Base-by-base conservation (phyloP, 1,140 invertebrate species). In the Trigoniulus corallinus region DNA sequence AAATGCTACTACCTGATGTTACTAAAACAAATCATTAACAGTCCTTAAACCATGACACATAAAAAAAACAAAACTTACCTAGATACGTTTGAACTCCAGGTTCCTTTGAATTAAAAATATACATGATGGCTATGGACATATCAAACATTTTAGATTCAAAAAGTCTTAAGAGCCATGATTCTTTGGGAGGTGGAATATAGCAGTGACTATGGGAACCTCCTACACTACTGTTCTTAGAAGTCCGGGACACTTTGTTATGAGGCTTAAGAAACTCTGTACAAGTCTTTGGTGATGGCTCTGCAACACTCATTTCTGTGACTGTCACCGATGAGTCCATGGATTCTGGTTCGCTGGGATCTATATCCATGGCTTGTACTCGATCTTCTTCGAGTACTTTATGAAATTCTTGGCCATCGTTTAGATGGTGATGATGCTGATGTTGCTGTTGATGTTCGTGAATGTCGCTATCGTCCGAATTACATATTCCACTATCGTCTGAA, bases 31-130 rank as follows among this genome's bases (percentile, higher is more conserved):
- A n/a, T n/a, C n/a, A n/a, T n/a, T n/a, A n/a, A n/a, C n/a, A n/a
- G n/a, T n/a, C n/a, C n/a, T n/a, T n/a, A n/a, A n/a, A n/a, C n/a
- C n/a, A n/a, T n/a, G n/a, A n/a, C n/a, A n/a, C n/a, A 34, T 34
- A 7, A 34, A 34, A 44, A 21, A 10, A 7, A 44, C 7, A 29
- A 25, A 42, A 64, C 67, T 70, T 64, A 78, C 88, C 91, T 64
- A 95, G 78, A 67, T 97, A 97, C 57, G 84, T 86, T 61, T 94
- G 85, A 44, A 97, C 92, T 44, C 92, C 93, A 21, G 88, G 85
- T 67, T 98, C 93, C 70, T 97, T 97, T n/a, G 91, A 94, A 64
- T 94, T 94, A 63, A 92, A 96, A 29, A 98, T 71, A 75, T 98
- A 97, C 62, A 86, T 87, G 61, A 98, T 89, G 22, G 92, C 93